Evolutionary conservation across 2,888 invertebrate genomes (phyloP).

Genomic region (Frankliniella intonsa): DNA sequence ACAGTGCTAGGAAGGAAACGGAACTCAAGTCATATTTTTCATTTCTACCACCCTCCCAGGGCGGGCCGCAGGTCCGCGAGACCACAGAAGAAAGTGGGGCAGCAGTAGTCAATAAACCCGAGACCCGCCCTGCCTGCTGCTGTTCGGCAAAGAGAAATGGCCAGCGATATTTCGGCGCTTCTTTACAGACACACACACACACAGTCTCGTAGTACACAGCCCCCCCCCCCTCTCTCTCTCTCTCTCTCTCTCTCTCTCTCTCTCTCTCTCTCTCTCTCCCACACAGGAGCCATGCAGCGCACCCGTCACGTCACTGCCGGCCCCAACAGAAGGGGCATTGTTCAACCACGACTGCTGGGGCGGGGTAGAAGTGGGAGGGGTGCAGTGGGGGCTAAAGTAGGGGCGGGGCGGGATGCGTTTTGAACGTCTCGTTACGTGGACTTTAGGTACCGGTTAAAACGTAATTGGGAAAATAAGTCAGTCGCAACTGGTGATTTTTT

Average conservation of each 20-base stretch:
- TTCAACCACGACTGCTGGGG: neutral
- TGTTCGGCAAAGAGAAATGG: constrained; percentile 6
- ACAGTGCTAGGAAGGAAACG: too few species aligned
- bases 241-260: neutral
- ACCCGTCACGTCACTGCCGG: neutral
- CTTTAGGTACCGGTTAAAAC: too few species aligned
- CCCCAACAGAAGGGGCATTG: constrained; percentile 3
- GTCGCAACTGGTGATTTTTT: too few species aligned
- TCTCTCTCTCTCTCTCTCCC: neutral
- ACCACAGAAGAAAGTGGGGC: neutral
- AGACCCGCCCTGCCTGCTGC: neutral
- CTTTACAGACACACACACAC: neutral
- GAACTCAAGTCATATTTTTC: too few species aligned
- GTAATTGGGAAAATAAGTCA: too few species aligned
- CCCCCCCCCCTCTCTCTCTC: too few species aligned
- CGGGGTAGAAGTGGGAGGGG: neutral
- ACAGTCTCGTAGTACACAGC: too few species aligned
- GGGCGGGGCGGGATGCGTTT: too few species aligned
- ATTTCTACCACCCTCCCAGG: too few species aligned
- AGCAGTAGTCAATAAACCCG: constrained; percentile 5
- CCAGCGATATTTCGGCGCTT: constrained; percentile 5
- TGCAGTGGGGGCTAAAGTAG: too few species aligned
- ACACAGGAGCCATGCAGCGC: neutral
- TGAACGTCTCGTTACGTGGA: too few species aligned
- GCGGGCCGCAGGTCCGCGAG: too few species aligned